Evolutionary conservation across 1,140 invertebrate species (phyloP), one percentile per base, ranked within the genome.

Genomic region (Lethrus apterus): DNA sequence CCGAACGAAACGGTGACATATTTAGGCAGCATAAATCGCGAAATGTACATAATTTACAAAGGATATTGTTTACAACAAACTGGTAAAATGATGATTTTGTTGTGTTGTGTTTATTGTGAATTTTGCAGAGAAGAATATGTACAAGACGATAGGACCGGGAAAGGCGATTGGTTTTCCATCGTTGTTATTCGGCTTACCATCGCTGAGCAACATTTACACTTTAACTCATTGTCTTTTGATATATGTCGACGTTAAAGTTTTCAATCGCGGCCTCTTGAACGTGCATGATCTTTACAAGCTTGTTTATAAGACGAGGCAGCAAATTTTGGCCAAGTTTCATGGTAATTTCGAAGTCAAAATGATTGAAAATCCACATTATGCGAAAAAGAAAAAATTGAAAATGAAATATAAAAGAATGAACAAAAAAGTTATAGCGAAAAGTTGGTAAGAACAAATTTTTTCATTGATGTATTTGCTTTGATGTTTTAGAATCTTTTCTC

Each of bases 1-100:
- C 70, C 70, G 1, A 64, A 66, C 3, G 69, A 71, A 58, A 68
- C 69, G 40, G 63, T 72, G 20, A 69, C 65, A 48, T 70, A 71
- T 46, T 65, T 64, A 1, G 69, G 68, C 9, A 69, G 67, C 11
- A 54, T 68, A 11, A 63, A 65, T 9, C 58, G 68, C 45, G 69
- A 71, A 29, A 49, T 71, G 21, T 71, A 71, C 34, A 67, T 71
- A 14, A 66, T 71, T 24, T 67, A 68, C 49, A 70, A 64, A 43
- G 69, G 69, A 18, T 70, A 69, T 46, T 70, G 68, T 50, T n/a
- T 32, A 10, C 34, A 46, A 30, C 33, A 36, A 31, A 46, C 24
- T 5, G 43, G 43, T 45, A 45, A n/a, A n/a, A n/a, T n/a, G 40
- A 26, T 21, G 9, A 36, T n/a, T 1, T 23, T 5, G n/a, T 11